Conservation (phyloP, 2,888 invertebrate genomes). For the Clivina fossor region DNA sequence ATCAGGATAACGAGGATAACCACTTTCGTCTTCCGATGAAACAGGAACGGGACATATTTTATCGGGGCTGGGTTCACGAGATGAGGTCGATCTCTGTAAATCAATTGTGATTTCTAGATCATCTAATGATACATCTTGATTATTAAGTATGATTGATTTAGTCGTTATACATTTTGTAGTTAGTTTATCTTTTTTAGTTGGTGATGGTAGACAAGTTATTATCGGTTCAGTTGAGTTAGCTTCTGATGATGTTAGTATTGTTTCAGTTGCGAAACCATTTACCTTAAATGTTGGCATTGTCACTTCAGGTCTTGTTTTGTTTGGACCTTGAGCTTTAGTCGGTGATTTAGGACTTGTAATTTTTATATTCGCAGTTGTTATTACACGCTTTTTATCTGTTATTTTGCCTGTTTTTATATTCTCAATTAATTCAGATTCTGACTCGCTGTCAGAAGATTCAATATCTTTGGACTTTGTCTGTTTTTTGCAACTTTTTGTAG, state of each 20-base stretch:
- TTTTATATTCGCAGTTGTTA: conserved; percentile 25
- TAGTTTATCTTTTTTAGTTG: conserved; percentile 32
- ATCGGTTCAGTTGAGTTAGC: conserved; percentile 34
- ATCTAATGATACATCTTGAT: conserved; percentile 49
- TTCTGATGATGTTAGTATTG: conserved; percentile 15
- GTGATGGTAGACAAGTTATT: conserved; percentile 7
- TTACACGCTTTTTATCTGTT: conserved; percentile 28
- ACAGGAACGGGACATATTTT: conserved; percentile 69
- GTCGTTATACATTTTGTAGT: conserved; percentile 55
- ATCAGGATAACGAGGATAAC: conserved; percentile 71
- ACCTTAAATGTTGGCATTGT: conserved; percentile 47
- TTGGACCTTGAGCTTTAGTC: conserved; percentile 49
- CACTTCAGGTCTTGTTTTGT: conserved; percentile 61
- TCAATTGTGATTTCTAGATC: conserved; percentile 67
- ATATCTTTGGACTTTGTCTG: conserved; percentile 41
- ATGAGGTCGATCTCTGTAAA: conserved; percentile 72
- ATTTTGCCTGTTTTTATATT: conserved; percentile 34
- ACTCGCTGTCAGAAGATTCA: conserved; percentile 44
- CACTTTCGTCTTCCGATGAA: conserved; percentile 60
- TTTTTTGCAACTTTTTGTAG: conserved; percentile 27
- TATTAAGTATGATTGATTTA: conserved; percentile 56
- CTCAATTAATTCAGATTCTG: conserved; percentile 32
- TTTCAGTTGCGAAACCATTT: conserved; percentile 12
- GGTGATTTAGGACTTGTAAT: conserved; percentile 32
- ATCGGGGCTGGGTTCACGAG: conserved; percentile 74